Evolutionary conservation across 2,888 invertebrate genomes (phyloP).

Genomic region (Acronicta alni): DNA sequence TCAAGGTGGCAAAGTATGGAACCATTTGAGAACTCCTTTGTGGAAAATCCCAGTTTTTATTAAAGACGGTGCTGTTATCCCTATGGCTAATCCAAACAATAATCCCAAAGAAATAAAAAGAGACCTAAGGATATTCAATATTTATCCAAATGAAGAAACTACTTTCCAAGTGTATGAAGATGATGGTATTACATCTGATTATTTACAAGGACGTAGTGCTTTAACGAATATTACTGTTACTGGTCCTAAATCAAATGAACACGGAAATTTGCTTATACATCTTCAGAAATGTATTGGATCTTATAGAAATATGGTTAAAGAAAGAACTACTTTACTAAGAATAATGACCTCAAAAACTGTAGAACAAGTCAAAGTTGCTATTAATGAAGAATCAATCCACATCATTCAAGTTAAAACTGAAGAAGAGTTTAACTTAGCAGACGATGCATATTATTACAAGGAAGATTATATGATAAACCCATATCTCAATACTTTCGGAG

Average conservation of each 20-base stretch:
- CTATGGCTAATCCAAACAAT: conserved; percentile 80
- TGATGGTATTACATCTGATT: conserved; percentile 77
- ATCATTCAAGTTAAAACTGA: conserved; percentile 66
- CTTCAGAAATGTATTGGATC: conserved; percentile 74
- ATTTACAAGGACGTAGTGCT: conserved; percentile 69
- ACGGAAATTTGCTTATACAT: conserved; percentile 68
- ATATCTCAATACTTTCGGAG: conserved; percentile 64
- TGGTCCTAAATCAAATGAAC: conserved; percentile 66
- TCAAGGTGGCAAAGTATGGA: conserved; percentile 80
- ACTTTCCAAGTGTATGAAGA: conserved; percentile 80
- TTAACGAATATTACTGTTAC: conserved; percentile 68
- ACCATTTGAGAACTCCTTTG: conserved; percentile 73
- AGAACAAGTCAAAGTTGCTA: conserved; percentile 67
- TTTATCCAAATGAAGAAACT: conserved; percentile 75
- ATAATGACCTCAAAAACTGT: conserved; percentile 71
- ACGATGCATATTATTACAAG: conserved; percentile 73
- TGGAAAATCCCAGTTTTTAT: conserved; percentile 84
- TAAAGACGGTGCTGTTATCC: conserved; percentile 81
- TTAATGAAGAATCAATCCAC: conserved; percentile 68
- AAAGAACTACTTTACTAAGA: conserved; percentile 75
- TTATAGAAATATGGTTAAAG: conserved; percentile 71
- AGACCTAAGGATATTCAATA: conserved; percentile 70
- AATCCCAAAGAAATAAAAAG: conserved; percentile 77
- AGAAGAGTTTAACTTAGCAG: conserved; percentile 68
- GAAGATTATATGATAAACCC: conserved; percentile 73